Base-by-base conservation (phyloP, 1,140 invertebrate species). In the Gonioctena quinquepunctata region DNA sequence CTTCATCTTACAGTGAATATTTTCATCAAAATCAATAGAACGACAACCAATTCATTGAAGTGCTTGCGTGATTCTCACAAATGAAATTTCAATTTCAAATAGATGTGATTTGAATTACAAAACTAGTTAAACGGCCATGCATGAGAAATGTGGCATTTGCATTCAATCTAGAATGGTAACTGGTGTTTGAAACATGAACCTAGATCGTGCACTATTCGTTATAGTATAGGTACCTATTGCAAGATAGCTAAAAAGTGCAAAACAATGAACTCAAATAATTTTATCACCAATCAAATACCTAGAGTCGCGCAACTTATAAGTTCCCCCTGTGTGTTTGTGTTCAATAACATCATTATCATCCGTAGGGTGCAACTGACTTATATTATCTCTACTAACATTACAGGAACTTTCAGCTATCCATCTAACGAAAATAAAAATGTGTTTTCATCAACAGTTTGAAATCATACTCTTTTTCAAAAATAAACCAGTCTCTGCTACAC, bases 281-380 rank as follows among this genome's bases (percentile, higher is more conserved):
- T 22, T 50, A 64, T 52, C 18, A n/a, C 21, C 2, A 8, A 19
- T 28, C 13, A 66, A 54, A 33, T 81, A 83, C 81, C 81, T 83
- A 72, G 81, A 82, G 68, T 83, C 81, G 63, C 80, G 79, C 73
- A 83, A 78, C 78, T 84, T 85, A 74, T 84, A 85, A 22, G 83
- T 80, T 73, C 80, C 77, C 60, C 80, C 81, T 71, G 83, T 80
- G 74, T 74, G 77, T 71, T 80, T 79, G 61, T 80, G 76, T 63
- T 80, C 81, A 57, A 79, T 79, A 60, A 83, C 78, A 69, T 84
- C 82, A 62, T 84, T 82, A 65, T 84, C 83, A 72, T 80, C 79
- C 77, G 79, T 59, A 78, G 78, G 80, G 63, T 76, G 80, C 22
- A 76, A 73, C 67, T 79, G 77, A 73, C 70, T 77, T 26, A 69